These are phyloP conservation scores for Periophthalmus magnuspinnatus DNA, from an alignment of 2,797 vertebrate genomes.

Conservation along the genomic window DNA sequence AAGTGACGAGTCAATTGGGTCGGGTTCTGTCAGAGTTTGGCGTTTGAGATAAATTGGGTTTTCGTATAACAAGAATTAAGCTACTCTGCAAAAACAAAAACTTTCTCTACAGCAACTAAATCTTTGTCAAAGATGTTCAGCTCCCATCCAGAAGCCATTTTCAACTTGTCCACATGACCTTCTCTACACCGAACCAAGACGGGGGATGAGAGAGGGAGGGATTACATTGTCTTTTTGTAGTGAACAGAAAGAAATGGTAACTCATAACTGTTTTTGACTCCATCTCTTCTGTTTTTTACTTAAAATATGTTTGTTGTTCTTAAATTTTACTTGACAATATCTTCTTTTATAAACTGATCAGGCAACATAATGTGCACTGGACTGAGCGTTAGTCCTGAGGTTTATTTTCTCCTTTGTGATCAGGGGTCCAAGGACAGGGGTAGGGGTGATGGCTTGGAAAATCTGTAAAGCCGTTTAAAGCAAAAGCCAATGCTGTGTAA, in stretches of 20 bases:
- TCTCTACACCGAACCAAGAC: too few species aligned
- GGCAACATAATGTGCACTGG: neutral
- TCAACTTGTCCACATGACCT: too few species aligned
- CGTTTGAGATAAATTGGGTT: neutral
- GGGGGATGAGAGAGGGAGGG: too few species aligned
- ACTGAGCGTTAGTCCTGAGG: neutral
- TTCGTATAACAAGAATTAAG: neutral
- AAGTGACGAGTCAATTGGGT: conserved; percentile 2
- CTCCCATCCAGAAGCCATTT: too few species aligned
- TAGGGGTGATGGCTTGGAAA: conserved; percentile 8
- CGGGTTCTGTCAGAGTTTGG: neutral
- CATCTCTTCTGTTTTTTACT: neutral
- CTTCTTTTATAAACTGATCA: neutral
- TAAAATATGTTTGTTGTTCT: neutral
- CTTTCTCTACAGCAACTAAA: too few species aligned
- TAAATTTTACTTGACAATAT: neutral
- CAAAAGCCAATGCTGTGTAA: conserved; percentile 11
- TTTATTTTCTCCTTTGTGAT: neutral
- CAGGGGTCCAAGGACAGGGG: neutral
- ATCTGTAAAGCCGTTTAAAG: conserved; percentile 6
- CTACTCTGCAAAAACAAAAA: too few species aligned
- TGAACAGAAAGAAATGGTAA: too few species aligned
- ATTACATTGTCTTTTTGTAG: too few species aligned
- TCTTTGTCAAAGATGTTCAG: too few species aligned
- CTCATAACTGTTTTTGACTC: neutral